Conservation (phyloP, 2,113 vertebrate genomes). For the Delphinapterus leucas region DNA sequence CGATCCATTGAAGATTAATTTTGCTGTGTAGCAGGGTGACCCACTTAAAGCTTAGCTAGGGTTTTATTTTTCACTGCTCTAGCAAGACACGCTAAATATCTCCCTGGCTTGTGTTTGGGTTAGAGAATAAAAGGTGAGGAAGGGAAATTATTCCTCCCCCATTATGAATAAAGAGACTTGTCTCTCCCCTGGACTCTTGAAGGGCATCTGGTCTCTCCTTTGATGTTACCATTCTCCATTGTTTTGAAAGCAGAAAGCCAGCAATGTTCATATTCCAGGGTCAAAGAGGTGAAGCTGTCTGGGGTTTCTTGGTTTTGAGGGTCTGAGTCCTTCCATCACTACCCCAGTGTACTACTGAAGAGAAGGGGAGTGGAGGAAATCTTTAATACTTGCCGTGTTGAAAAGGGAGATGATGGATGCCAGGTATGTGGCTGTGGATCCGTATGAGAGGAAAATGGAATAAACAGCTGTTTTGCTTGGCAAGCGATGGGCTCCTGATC, state of each 20-base stretch:
- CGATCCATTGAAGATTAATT: background rate
- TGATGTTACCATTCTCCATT: background rate
- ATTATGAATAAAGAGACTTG: background rate
- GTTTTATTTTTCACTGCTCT: background rate
- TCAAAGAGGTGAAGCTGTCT: background rate
- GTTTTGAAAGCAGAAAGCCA: background rate
- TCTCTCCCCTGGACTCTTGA: background rate
- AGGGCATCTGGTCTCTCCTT: background rate
- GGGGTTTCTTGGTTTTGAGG: background rate
- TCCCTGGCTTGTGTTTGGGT: background rate
- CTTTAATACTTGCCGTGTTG: background rate
- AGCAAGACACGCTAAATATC: background rate
- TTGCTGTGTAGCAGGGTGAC: background rate
- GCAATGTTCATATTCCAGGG: background rate
- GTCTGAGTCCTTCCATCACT: background rate
- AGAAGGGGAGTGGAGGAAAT: background rate
- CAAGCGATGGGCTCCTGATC: background rate
- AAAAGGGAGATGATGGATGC: background rate
- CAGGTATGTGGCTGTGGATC: background rate
- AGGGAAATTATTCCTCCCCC: background rate
- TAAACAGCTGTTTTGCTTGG: background rate
- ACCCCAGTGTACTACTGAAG: background rate
- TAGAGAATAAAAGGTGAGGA: background rate
- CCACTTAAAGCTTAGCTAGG: slow-evolving; percentile 21
- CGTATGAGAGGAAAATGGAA: background rate